Conservation (phyloP, 2,797 vertebrate genomes). For the Mionectes olivaceus region DNA sequence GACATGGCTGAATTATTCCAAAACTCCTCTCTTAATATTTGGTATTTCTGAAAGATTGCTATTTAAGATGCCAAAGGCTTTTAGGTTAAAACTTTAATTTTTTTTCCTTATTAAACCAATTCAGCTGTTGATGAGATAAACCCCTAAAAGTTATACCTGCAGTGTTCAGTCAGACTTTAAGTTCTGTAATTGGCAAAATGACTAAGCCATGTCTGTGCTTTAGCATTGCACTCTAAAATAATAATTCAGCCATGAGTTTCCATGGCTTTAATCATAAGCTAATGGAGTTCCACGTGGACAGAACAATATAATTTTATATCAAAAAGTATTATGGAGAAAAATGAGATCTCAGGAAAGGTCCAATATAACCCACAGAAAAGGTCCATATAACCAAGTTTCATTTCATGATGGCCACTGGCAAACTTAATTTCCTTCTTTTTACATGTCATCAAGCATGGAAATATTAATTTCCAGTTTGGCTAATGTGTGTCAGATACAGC, state of each 20-base stretch:
- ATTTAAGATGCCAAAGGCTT: not conserved
- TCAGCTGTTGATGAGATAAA: not conserved
- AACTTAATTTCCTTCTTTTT: not conserved
- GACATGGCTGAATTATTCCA: not conserved
- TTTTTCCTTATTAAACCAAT: not conserved
- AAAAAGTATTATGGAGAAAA: not conserved
- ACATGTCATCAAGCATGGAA: conserved; percentile 11
- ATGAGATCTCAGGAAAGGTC: not conserved
- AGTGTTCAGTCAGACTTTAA: not conserved
- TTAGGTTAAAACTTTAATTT: not conserved
- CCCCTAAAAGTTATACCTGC: not conserved
- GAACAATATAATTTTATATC: not conserved
- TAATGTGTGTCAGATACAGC: not conserved
- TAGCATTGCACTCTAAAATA: not conserved
- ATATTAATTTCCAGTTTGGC: not conserved
- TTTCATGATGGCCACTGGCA: not conserved
- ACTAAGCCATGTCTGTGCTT: not conserved
- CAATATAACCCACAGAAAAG: not conserved
- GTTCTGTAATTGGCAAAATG: not conserved
- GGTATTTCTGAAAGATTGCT: not conserved
- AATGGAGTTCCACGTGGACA: not conserved
- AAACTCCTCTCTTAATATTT: not conserved
- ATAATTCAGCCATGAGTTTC: not conserved
- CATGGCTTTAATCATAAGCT: not conserved
- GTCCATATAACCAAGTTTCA: not conserved